Base-by-base conservation (phyloP, 2,888 invertebrate genomes). In the Drosophila lutescens region DNA sequence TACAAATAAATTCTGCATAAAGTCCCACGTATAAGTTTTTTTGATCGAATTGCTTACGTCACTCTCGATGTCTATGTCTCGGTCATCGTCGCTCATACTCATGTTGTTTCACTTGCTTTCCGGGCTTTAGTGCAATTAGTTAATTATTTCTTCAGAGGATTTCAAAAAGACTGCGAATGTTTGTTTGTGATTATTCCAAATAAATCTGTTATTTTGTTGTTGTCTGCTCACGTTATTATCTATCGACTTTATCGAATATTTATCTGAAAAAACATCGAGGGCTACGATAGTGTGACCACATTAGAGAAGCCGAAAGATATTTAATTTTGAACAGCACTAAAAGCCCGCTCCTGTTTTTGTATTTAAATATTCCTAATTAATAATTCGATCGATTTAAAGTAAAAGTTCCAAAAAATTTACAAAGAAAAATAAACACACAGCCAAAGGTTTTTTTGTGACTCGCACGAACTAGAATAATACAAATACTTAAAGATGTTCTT, bases 1-100 rank as follows among this genome's bases (percentile, higher is more conserved):
- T 62, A 10, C 9, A 30, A 53, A 8, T 30, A n/a, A 8, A 8
- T 30, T 30, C 30, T 8, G 54, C n/a, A 32, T 36, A 23, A 17
- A 15, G 5, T 8, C 38, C 34, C 15, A 53, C 51, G 32, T 51
- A 40, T 41, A 15, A 26, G 12, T 54, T 15, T 44, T 20, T 46
- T 2, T 15, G 17, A 26, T 26, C 4, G 41, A 20, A 20, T 43
- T 76, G 95, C 97, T 95, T 94, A 98, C 98, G 94, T 98, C 98
- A 94, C 98, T 98, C 94, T 98, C 98, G 92, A 98, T 97, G 93
- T 98, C 98, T 92, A 98, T 97, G 93, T 98, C 98, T 90, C 97
- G 94, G 93, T 98, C 98, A 93, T 98, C 98, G 93, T 98, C 98
- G 93, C 98, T 98, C 97, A 98, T 98, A 41, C 87, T 86, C 87